Conservation (phyloP, 2,113 vertebrate species). For the Myiagra hebetior region DNA sequence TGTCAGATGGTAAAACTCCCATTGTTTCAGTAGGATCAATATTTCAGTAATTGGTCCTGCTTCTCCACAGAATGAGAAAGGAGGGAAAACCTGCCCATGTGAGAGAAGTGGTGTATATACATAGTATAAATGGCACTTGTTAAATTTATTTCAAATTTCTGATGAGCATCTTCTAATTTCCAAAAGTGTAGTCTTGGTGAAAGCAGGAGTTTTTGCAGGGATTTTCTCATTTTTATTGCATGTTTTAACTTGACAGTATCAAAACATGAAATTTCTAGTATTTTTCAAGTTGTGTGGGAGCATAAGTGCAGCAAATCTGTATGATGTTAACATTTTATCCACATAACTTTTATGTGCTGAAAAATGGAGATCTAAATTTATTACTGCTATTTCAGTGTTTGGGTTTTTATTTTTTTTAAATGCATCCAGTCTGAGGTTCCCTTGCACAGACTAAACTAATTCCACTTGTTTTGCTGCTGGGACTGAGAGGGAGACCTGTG, state of each 20-base stretch:
- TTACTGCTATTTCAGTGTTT: background rate
- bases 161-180: background rate
- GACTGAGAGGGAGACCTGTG: background rate
- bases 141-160: background rate
- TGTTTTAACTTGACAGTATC: background rate
- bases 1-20: background rate
- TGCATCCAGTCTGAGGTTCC: background rate
- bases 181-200: background rate
- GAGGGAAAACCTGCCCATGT: background rate
- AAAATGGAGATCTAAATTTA: background rate
- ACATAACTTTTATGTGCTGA: background rate
- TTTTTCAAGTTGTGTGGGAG: background rate
- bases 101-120: background rate
- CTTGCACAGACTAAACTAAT: background rate
- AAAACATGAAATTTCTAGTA: background rate
- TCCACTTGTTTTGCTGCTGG: background rate
- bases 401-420: background rate
- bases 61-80: background rate
- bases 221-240: background rate
- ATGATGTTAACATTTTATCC: background rate
- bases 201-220: background rate
- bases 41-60: background rate
- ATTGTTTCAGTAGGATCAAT: background rate
- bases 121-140: background rate
- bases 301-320: background rate